Percentiles rank a stretch among this genome's conserved stretches.
These are phyloP conservation scores for Bombus balteatus DNA, from an alignment of 1,140 invertebrate genomes.

Conservation along the genomic window DNA sequence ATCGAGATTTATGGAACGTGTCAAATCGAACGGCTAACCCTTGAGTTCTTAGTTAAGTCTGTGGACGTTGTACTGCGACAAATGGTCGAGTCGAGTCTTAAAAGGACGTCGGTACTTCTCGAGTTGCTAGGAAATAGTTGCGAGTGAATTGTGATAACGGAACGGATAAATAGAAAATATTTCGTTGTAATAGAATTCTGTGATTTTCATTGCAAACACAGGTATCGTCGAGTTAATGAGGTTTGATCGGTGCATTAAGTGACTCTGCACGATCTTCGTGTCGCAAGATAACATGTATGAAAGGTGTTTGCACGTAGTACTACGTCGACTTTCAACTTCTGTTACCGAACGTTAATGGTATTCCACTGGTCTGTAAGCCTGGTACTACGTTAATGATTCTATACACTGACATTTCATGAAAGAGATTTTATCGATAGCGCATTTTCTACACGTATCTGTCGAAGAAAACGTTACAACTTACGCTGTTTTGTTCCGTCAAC, in stretches of 20 bases:
- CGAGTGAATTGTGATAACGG: neutral
- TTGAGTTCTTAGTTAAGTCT: slow-evolving; percentile 75
- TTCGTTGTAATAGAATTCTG: neutral
- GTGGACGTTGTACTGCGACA: neutral
- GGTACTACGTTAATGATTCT: too few species aligned
- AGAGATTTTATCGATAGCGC: too few species aligned
- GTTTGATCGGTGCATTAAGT: neutral
- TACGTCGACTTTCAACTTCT: neutral
- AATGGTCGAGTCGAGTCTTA: neutral
- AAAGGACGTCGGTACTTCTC: neutral
- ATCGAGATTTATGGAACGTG: slow-evolving; percentile 77
- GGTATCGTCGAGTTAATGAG: neutral
- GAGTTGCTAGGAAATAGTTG: neutral
- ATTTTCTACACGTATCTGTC: too few species aligned
- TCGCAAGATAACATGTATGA: neutral
- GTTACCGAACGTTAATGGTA: neutral
- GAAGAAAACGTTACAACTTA: too few species aligned
- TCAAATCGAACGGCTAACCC: slow-evolving; percentile 76
- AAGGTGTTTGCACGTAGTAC: neutral
- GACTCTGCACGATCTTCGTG: neutral
- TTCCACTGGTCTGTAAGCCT: too few species aligned
- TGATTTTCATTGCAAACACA: neutral
- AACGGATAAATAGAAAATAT: neutral
- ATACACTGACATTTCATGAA: too few species aligned
- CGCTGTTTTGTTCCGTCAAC: too few species aligned